phyloP scores from a whole-genome alignment of 2,888 invertebrate species.

The Therioaphis trifolii region DNA sequence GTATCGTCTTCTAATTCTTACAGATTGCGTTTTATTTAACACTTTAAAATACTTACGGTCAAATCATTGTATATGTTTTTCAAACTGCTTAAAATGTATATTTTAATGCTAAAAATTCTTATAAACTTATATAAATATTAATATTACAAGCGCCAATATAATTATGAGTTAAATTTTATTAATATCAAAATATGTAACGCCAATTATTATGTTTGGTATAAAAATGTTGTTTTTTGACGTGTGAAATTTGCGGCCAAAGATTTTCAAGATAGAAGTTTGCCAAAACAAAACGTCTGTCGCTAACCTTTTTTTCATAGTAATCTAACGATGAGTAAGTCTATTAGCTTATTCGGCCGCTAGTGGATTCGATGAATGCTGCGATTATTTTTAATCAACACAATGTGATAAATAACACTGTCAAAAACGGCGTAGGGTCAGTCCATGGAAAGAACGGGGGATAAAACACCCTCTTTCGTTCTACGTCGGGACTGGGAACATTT shows the following conservation, averaged over 20 bases:
- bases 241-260: background rate
- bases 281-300: background rate
- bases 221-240: no score
- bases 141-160: no score
- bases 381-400: constrained; percentile 63
- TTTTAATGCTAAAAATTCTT: no score
- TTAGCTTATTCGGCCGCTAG: constrained; percentile 47
- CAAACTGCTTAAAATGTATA: no score
- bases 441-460: constrained; percentile 48
- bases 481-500: constrained; percentile 36
- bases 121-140: no score
- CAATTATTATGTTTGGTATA: no score
- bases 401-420: constrained; percentile 61
- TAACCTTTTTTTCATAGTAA: constrained; percentile 21
- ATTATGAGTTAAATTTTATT: no score
- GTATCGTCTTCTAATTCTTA: no score
- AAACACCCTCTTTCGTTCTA: constrained; percentile 52
- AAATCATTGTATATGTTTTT: no score
- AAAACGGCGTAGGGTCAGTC: constrained; percentile 57
- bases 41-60: no score
- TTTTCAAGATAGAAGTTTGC: constrained; percentile 3
- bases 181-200: no score
- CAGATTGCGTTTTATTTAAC: no score
- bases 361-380: constrained; percentile 56
- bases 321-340: constrained; percentile 57